phyloP scores from a whole-genome alignment of 30 jellyfish, hydroid and myxozoan genomes.

The Aurelia sp. region DNA sequence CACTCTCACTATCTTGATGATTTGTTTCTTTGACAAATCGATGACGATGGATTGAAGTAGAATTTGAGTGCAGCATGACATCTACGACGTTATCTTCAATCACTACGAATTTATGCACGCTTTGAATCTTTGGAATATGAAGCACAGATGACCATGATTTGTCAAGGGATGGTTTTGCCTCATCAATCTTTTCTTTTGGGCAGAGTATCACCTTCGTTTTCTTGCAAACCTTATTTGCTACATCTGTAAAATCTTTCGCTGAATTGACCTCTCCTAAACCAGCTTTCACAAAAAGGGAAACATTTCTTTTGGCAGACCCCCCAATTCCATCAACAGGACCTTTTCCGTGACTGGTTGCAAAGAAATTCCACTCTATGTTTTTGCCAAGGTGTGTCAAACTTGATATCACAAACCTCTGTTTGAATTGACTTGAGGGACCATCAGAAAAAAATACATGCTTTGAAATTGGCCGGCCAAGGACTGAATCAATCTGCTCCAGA shows the following conservation, averaged over 20 bases:
- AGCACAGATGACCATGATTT: too few species aligned
- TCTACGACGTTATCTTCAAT: too few species aligned
- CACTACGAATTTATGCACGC: too few species aligned
- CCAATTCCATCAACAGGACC: slow-evolving; percentile 12
- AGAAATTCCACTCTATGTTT: slow-evolving; percentile 11
- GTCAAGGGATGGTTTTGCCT: too few species aligned
- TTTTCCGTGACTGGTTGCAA: slow-evolving; percentile 2
- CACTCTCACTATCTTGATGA: too few species aligned
- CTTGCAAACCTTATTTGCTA: slow-evolving; percentile 3
- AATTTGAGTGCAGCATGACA: too few species aligned
- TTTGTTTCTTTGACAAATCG: background rate
- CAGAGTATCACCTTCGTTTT: slow-evolving; percentile 7
- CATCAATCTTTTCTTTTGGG: too few species aligned
- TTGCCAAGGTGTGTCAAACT: slow-evolving; percentile 18
- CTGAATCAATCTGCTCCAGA: slow-evolving; percentile 8
- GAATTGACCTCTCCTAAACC: slow-evolving; percentile 11
- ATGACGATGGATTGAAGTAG: too few species aligned
- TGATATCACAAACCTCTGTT: slow-evolving; percentile 11
- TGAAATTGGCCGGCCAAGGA: slow-evolving; percentile 7
- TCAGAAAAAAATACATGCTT: slow-evolving; percentile 10
- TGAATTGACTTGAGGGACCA: slow-evolving; percentile 13
- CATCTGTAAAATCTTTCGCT: background rate
- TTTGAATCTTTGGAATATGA: too few species aligned
- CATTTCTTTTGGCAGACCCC: slow-evolving; percentile 13
- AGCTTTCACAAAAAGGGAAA: slow-evolving; percentile 6